phyloP scores from a whole-genome alignment of 2,888 invertebrate species.

The Mythimna pallens region DNA sequence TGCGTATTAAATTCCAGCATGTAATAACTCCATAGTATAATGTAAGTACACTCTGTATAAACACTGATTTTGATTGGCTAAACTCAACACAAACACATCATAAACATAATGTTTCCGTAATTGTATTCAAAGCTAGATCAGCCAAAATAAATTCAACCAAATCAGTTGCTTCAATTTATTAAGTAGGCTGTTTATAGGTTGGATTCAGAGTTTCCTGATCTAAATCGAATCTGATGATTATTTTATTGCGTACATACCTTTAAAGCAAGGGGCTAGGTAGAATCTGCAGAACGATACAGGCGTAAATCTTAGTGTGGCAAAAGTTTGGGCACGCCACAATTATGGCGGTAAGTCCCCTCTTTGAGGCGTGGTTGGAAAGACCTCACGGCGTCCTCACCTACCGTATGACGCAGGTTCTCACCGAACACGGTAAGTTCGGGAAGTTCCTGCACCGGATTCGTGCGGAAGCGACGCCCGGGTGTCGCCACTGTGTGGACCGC shows the following conservation, averaged over 20 bases:
- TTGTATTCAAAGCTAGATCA: conserved; percentile 26
- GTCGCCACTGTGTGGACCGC: no score
- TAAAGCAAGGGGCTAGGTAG: no score
- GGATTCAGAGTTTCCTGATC: not conserved
- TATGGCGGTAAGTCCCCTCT: no score
- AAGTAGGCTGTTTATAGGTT: conserved; percentile 25
- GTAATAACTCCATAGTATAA: conserved; percentile 47
- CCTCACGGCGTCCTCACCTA: no score
- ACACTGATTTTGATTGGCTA: conserved; percentile 45
- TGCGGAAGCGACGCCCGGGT: no score
- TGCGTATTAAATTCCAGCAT: conserved; percentile 29
- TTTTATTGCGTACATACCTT: not conserved
- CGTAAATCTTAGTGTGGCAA: no score
- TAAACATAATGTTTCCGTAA: conserved; percentile 31
- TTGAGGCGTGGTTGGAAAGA: no score
- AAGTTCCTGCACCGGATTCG: no score
- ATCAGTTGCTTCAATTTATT: conserved; percentile 23
- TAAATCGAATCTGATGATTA: not conserved
- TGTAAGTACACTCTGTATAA: conserved; percentile 40
- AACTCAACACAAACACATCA: conserved; percentile 40
- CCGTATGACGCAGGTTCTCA: no score
- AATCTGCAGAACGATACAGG: no score
- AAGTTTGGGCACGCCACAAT: no score
- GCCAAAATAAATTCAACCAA: conserved; percentile 27
- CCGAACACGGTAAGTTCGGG: no score